A percentile compares a stretch with the other conserved stretches of the same genome.
Conservation (phyloP, 2,888 invertebrate species). For the Dynastes maya region DNA sequence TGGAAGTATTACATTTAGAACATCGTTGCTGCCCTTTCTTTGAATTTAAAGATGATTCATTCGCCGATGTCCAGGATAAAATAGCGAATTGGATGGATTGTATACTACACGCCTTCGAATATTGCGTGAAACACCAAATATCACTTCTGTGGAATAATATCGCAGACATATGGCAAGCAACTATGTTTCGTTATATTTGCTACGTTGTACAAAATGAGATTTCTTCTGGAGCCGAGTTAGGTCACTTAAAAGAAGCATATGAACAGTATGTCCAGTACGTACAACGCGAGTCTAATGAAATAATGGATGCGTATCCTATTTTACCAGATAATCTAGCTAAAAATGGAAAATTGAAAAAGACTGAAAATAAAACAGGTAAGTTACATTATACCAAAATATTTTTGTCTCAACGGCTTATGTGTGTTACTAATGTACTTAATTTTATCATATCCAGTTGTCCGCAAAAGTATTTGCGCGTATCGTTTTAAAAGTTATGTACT, state of each 20-base stretch:
- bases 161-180: conserved; percentile 51
- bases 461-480: too few species aligned
- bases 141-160: conserved; percentile 40
- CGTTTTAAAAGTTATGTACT: too few species aligned
- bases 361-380: conserved; percentile 8
- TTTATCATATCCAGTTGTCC: too few species aligned
- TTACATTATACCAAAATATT: too few species aligned
- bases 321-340: conserved; percentile 6
- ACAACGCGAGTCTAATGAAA: background rate
- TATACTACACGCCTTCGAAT: conserved; percentile 10
- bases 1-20: conserved; percentile 40
- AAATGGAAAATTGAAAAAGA: background rate
- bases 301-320: conserved; percentile 46
- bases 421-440: too few species aligned
- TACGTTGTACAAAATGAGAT: conserved; percentile 27
- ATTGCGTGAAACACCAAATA: conserved; percentile 1
- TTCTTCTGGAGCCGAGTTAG: conserved; percentile 32
- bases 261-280: conserved; percentile 30
- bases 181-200: conserved; percentile 44
- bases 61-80: background rate
- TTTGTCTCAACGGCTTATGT: too few species aligned
- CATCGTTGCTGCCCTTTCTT: conserved; percentile 43
- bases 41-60: conserved; percentile 5
- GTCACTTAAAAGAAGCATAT: conserved; percentile 44
- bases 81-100: conserved; percentile 41